phyloP scores from a whole-genome alignment of 2,888 invertebrate genomes.

The Lycaena phlaeas region DNA sequence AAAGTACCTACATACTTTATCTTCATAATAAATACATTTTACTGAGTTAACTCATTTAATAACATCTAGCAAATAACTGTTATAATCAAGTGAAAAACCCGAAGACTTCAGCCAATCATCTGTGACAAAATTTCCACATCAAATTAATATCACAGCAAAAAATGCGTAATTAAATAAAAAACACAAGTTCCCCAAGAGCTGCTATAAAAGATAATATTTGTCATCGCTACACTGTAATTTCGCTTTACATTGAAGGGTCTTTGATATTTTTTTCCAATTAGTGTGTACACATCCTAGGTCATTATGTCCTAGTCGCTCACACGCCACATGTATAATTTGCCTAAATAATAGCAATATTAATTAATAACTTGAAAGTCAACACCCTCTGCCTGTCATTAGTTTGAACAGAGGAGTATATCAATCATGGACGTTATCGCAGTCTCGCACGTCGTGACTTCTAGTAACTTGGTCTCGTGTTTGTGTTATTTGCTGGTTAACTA shows the following conservation, averaged over 20 bases:
- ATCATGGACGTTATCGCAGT: conserved; percentile 62
- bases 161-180: too few species aligned
- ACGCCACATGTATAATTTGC: conserved; percentile 32
- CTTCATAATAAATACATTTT: too few species aligned
- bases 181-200: too few species aligned
- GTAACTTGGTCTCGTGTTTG: conserved; percentile 45
- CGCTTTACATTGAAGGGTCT: not conserved
- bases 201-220: not conserved
- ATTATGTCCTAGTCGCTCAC: conserved; percentile 17
- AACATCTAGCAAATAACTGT: too few species aligned
- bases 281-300: conserved; percentile 13
- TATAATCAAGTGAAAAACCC: too few species aligned
- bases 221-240: not conserved
- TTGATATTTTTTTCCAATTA: conserved; percentile 16
- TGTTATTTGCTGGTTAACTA: conserved; percentile 32
- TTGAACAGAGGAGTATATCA: conserved; percentile 64
- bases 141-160: too few species aligned
- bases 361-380: conserved; percentile 70
- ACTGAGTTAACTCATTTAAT: too few species aligned
- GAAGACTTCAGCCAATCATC: too few species aligned
- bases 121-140: too few species aligned
- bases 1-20: too few species aligned
- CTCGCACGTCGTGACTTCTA: conserved; percentile 47
- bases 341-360: conserved; percentile 66
- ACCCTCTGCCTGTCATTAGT: conserved; percentile 67